Conservation (phyloP, 2,888 invertebrate genomes). For the Bombylius major region DNA sequence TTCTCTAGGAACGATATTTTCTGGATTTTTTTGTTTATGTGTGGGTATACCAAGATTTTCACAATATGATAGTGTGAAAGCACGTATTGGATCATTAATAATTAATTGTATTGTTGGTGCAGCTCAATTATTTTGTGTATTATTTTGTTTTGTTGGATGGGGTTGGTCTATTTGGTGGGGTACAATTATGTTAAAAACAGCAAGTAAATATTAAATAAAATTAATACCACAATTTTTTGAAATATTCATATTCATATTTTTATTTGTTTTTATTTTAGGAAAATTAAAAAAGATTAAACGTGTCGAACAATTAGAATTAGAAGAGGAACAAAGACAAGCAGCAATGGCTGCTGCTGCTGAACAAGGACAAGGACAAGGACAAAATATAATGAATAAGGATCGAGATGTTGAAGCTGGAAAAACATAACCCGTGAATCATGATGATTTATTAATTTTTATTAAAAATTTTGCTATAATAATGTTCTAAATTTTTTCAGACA, state of each 20-base stretch:
- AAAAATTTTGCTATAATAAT: no score
- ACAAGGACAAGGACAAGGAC: conserved; percentile 28
- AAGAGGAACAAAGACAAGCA: conserved; percentile 35
- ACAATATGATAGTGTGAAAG: conserved; percentile 61
- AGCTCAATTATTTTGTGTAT: conserved; percentile 82
- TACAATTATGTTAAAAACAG: conserved; percentile 75
- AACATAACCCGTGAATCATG: neutral
- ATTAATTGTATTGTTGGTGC: conserved; percentile 77
- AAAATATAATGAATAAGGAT: neutral
- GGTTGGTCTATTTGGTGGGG: conserved; percentile 99
- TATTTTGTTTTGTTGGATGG: conserved; percentile 93
- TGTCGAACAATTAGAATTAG: conserved; percentile 38
- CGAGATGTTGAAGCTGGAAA: conserved; percentile 9
- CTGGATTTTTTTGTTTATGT: conserved; percentile 79
- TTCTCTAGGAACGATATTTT: conserved; percentile 69
- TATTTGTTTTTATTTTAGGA: conserved; percentile 30
- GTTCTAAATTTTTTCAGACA: no score
- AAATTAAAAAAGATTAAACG: conserved; percentile 52
- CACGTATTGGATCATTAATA: conserved; percentile 66
- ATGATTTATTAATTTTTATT: no score
- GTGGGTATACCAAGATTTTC: conserved; percentile 81
- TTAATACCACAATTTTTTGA: neutral
- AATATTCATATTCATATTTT: neutral
- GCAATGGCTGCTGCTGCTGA: conserved; percentile 39
- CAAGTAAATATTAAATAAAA: conserved; percentile 47